A percentile compares a stretch with the other conserved stretches of the same genome.
phyloP scores from a whole-genome alignment of 1,140 invertebrate genomes.

The Drosophila serrata region DNA sequence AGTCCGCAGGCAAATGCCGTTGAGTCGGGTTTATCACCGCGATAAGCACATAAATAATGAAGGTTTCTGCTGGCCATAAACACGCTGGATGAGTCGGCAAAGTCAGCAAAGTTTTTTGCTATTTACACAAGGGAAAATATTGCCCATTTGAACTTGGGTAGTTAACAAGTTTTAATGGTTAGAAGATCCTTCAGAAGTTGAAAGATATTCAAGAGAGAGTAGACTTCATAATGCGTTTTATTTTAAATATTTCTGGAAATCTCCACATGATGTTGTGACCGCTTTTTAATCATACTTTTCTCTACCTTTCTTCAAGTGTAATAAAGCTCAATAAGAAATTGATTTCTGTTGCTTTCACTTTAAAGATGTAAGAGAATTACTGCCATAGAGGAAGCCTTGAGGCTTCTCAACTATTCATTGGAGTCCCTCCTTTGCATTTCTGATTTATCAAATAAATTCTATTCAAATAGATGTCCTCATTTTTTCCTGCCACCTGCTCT shows the following conservation, averaged over 20 bases:
- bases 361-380: slow-evolving; percentile 1
- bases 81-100: slow-evolving; percentile 53
- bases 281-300: neutral
- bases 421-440: neutral
- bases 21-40: slow-evolving; percentile 49
- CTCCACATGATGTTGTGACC: too few relatives aligned
- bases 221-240: too few relatives aligned
- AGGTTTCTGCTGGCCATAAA: slow-evolving; percentile 41
- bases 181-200: neutral
- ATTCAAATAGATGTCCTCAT: slow-evolving; percentile 9
- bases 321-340: neutral
- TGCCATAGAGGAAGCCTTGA: slow-evolving; percentile 12
- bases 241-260: too few relatives aligned
- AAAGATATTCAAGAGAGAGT: neutral
- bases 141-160: slow-evolving; percentile 6
- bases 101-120: slow-evolving; percentile 31
- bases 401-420: slow-evolving; percentile 1
- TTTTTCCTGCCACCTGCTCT: slow-evolving; percentile 23
- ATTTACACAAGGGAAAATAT: slow-evolving; percentile 29
- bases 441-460: slow-evolving; percentile 23
- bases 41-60: slow-evolving; percentile 58
- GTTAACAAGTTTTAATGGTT: slow-evolving; percentile 4
- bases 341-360: slow-evolving; percentile 19
- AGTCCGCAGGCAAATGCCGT: slow-evolving; percentile 44
- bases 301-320: neutral